Evolutionary conservation across 1,140 invertebrate species (phyloP), one percentile per base, ranked within the genome.

Genomic region (Venturia canescens): DNA sequence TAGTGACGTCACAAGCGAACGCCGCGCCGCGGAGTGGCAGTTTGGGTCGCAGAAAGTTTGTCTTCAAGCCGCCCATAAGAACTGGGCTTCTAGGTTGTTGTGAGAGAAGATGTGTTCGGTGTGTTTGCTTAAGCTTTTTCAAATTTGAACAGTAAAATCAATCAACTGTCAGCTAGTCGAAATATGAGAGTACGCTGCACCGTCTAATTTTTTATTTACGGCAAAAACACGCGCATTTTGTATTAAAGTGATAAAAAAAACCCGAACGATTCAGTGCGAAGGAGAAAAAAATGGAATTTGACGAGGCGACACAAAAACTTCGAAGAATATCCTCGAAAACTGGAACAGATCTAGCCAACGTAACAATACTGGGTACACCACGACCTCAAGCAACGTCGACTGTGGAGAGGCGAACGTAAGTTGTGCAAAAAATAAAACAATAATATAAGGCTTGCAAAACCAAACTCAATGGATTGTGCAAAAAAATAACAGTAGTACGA

Each of bases 301-400:
- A 18, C 23, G 23, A 66, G 15, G 21, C 27, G 23, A 66, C 23
- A 13, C 26, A 15, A 27, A 70, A 21, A 16, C 29, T 18, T 67
- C 63, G 63, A 38, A 38, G 67, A 31, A n/a, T 16, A 67, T 29
- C 31, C 29, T 27, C 57, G n/a, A 27, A 66, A 60, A 18, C 7
- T 27, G 53, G 21, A 72, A 4, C 44, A 4, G 82, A 86, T 72
- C 83, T 87, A 11, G 80, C 80, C 0, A 86, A 89, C 72, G 50
- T 85, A 7, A 89, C 89, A 13, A 50, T 90, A 23, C 69, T 88
- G 66, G 86, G 77, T 60, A 90, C 87, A 29, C 89, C 89, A 6
- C 66, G 79, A 50, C 90, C 90, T 9, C 88, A 89, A 82, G 90
- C 90, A 38, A 74, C 88, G 6, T 91, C 90, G 0, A 91, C 90